Conservation (phyloP, 2,113 vertebrate genomes). For the Glaucidium brasilianum region DNA sequence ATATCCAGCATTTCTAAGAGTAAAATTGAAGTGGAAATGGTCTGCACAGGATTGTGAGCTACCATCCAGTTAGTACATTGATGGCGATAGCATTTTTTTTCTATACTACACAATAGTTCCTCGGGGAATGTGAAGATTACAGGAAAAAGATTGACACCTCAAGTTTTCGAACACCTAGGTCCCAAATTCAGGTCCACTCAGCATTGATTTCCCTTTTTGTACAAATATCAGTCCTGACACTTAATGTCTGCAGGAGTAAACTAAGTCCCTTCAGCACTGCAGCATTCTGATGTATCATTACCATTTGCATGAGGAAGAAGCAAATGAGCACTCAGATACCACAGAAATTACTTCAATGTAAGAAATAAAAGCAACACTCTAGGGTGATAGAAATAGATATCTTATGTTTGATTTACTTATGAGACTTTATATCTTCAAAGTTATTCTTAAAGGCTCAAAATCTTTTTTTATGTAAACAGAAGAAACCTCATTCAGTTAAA, state of each 20-base stretch:
- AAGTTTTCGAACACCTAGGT: neutral
- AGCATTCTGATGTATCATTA: neutral
- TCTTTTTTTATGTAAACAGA: neutral
- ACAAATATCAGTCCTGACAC: neutral
- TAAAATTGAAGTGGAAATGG: neutral
- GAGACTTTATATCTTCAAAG: neutral
- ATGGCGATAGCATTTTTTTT: neutral
- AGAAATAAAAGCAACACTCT: neutral
- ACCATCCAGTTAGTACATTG: neutral
- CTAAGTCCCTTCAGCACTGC: accelerated
- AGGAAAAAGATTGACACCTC: neutral
- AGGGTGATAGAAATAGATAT: neutral
- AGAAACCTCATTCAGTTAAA: neutral
- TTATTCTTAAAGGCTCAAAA: neutral
- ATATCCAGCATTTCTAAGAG: neutral
- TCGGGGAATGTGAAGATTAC: neutral
- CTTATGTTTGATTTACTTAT: neutral
- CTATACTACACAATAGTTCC: neutral
- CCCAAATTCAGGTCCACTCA: neutral
- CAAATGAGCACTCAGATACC: neutral
- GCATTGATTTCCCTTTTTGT: neutral
- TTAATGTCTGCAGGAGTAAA: neutral
- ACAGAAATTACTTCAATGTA: neutral
- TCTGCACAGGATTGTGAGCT: neutral
- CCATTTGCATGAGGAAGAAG: neutral